phyloP scores from a whole-genome alignment of 2,797 vertebrate genomes.

The Hybognathus amarus region DNA sequence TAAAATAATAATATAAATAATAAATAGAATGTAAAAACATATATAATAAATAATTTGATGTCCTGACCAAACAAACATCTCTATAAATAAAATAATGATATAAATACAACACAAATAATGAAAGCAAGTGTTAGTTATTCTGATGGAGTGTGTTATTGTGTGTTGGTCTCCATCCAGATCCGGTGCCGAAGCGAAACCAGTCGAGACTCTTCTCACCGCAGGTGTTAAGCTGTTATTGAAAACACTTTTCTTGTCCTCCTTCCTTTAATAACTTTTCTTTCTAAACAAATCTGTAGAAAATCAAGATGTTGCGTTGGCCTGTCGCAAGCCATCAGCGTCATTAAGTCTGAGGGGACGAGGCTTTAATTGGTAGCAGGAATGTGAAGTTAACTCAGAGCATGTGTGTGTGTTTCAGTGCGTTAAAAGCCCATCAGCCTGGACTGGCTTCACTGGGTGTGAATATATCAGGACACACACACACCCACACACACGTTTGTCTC shows the following conservation, averaged over 20 bases:
- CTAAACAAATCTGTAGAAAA: slow-evolving; percentile 24
- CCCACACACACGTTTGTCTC: too few species aligned
- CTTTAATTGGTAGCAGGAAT: slow-evolving; percentile 50
- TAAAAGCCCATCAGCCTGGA: slow-evolving; percentile 40
- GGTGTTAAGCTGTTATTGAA: neutral
- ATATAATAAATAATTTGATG: neutral
- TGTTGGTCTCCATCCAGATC: neutral
- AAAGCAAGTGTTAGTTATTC: too few species aligned
- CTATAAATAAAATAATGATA: neutral
- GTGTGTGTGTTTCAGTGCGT: too few species aligned
- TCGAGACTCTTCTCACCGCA: neutral
- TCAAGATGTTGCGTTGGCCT: slow-evolving; percentile 8
- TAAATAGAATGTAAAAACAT: too few species aligned
- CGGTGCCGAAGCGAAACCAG: neutral
- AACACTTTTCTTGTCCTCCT: neutral
- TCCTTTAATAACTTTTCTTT: neutral
- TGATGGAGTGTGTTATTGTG: neutral
- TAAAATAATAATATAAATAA: too few species aligned
- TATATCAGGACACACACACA: slow-evolving; percentile 19
- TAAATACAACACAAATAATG: neutral
- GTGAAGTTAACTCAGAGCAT: slow-evolving; percentile 46
- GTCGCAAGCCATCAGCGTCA: slow-evolving; percentile 33
- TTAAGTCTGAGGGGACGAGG: slow-evolving; percentile 4
- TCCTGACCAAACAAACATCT: neutral
- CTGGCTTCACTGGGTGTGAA: slow-evolving; percentile 55